Conservation (phyloP, 2,888 invertebrate genomes). For the Mystacides longicornis region DNA sequence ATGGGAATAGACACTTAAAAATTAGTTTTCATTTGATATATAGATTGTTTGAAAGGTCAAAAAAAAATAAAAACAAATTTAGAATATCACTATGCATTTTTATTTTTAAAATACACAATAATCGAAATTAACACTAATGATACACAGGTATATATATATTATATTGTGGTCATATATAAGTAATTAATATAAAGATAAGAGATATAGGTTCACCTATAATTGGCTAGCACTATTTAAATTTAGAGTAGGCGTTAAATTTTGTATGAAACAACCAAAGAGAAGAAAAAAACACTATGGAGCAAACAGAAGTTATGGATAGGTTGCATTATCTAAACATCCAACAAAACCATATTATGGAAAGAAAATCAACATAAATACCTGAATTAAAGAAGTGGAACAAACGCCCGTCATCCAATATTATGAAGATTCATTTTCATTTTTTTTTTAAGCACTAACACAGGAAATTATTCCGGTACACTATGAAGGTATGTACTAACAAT, state of each 20-base stretch:
- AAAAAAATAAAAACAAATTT: conserved; percentile 24
- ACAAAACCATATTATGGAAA: too few species aligned
- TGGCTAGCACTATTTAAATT: too few species aligned
- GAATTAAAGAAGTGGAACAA: neutral
- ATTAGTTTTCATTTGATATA: conserved; percentile 21
- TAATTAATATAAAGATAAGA: too few species aligned
- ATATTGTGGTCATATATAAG: too few species aligned
- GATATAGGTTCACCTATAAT: too few species aligned
- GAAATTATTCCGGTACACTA: neutral
- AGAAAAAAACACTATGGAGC: too few species aligned
- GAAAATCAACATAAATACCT: conserved; percentile 1
- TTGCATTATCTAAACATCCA: too few species aligned
- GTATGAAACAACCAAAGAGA: too few species aligned
- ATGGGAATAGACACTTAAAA: conserved; percentile 24
- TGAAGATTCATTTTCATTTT: neutral
- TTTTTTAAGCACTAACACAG: neutral
- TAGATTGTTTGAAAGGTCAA: conserved; percentile 24
- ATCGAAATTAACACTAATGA: neutral
- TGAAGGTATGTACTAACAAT: neutral
- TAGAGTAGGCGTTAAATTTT: too few species aligned
- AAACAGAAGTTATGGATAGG: too few species aligned
- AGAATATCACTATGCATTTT: conserved; percentile 21
- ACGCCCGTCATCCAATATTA: neutral
- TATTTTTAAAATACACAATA: conserved; percentile 10
- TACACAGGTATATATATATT: too few species aligned